phyloP scores from a whole-genome alignment of 2,888 invertebrate species.

The Tenodera sinensis region DNA sequence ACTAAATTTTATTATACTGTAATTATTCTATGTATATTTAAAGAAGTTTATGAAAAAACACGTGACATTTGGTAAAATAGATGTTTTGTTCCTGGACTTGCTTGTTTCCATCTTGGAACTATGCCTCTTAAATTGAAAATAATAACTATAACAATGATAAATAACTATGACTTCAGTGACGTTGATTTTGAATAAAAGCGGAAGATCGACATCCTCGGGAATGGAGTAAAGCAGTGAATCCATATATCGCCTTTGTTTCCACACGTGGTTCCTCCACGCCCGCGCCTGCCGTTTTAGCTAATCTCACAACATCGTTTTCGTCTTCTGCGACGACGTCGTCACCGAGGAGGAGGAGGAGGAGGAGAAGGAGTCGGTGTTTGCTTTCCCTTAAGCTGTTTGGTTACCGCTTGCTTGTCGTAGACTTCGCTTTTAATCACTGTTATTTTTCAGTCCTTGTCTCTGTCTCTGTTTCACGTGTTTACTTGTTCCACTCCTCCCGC shows the following conservation, averaged over 20 bases:
- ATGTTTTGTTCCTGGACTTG: no score
- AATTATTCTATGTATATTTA: no score
- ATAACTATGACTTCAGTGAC: no score
- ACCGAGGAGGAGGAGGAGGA: neutral
- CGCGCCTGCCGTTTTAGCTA: neutral
- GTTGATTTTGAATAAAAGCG: no score
- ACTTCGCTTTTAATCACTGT: constrained; percentile 20
- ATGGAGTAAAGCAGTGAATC: neutral
- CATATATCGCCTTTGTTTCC: neutral
- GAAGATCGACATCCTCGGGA: no score
- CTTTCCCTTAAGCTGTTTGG: constrained; percentile 23
- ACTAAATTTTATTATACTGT: no score
- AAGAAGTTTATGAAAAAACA: no score
- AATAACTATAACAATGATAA: no score
- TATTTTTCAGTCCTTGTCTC: constrained; percentile 13
- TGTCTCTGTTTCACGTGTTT: neutral
- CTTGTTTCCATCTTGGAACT: no score
- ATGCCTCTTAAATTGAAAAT: no score
- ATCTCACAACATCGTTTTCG: constrained; percentile 12
- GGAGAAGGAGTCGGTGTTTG: neutral
- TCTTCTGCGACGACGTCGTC: neutral
- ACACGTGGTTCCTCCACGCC: neutral
- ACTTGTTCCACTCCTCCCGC: neutral
- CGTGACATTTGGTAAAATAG: no score
- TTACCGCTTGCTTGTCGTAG: constrained; percentile 15